Evolutionary conservation across 2,888 invertebrate species (phyloP).

Genomic region (Shargacucullia verbasci): DNA sequence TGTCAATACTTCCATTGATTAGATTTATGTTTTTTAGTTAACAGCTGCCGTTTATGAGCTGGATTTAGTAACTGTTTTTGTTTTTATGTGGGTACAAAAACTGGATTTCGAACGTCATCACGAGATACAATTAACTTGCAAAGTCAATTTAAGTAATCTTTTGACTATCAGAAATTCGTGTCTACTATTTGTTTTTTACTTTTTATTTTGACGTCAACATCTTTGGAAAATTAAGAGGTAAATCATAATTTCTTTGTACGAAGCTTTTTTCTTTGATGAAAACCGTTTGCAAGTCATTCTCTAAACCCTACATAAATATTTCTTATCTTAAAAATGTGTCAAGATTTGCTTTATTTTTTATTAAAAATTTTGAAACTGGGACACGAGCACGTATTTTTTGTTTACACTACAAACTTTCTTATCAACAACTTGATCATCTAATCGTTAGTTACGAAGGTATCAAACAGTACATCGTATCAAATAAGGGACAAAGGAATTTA

Average conservation of each 20-base stretch:
- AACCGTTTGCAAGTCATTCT: background rate
- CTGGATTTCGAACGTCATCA: background rate
- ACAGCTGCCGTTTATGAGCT: slow-evolving; percentile 38
- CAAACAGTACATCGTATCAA: slow-evolving; percentile 12
- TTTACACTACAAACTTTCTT: slow-evolving; percentile 39
- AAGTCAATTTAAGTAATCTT: background rate
- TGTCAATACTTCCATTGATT: slow-evolving; percentile 56
- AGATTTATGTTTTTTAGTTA: slow-evolving; percentile 25
- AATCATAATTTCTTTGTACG: too few relatives aligned
- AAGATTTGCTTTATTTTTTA: slow-evolving; percentile 14
- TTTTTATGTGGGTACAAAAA: slow-evolving; percentile 16
- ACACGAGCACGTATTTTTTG: slow-evolving; percentile 29
- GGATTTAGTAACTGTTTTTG: slow-evolving; percentile 8
- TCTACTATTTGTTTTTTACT: too few relatives aligned
- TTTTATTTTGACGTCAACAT: too few relatives aligned
- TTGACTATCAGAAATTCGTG: too few relatives aligned
- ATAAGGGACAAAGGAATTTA: slow-evolving; percentile 37
- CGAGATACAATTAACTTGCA: background rate
- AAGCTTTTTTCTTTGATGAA: background rate
- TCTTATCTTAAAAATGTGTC: slow-evolving; percentile 26
- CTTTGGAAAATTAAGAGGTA: too few relatives aligned
- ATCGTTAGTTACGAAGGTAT: slow-evolving; percentile 25
- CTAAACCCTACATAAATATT: slow-evolving; percentile 22
- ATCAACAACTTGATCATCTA: slow-evolving; percentile 39
- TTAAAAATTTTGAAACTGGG: slow-evolving; percentile 45